Evolutionary conservation across 23 tunicate species (phyloP).

Genomic region (Clavelina lepadiformis): DNA sequence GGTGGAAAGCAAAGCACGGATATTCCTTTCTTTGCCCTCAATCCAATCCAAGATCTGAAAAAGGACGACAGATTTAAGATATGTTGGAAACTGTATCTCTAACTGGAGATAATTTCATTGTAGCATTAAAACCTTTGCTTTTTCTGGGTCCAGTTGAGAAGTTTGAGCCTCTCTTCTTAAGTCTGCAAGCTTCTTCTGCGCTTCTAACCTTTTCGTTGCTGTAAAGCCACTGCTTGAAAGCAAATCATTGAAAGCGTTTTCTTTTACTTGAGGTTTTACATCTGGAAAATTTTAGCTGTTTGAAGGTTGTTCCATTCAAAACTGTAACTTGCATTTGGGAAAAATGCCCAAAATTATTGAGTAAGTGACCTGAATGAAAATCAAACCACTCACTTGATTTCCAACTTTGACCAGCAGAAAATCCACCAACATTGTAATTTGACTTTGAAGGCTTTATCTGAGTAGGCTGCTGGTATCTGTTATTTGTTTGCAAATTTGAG

Average conservation of each 20-base stretch:
- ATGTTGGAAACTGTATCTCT: too few relatives aligned
- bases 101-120: background rate
- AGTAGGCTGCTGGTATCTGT: too few relatives aligned
- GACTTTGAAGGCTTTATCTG: constrained; percentile 28
- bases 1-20: constrained; percentile 88
- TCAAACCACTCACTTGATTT: constrained; percentile 72
- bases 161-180: constrained; percentile 70
- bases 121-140: constrained; percentile 44
- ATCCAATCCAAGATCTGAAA: constrained; percentile 90
- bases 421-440: constrained; percentile 50
- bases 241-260: constrained; percentile 87
- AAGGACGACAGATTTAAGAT: too few relatives aligned
- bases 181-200: constrained; percentile 71
- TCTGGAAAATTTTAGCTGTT: constrained; percentile 32
- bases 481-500: too few relatives aligned
- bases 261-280: constrained; percentile 84
- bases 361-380: too few relatives aligned
- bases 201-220: constrained; percentile 68
- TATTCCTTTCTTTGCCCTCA: constrained; percentile 93
- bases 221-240: constrained; percentile 76
- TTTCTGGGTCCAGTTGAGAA: constrained; percentile 77
- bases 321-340: too few relatives aligned
- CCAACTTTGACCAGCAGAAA: constrained; percentile 54
- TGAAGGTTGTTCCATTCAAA: background rate
- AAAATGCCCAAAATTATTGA: background rate